These are phyloP conservation scores for Hemibagrus guttatus DNA, from an alignment of 2,797 vertebrate species.

Conservation along the genomic window DNA sequence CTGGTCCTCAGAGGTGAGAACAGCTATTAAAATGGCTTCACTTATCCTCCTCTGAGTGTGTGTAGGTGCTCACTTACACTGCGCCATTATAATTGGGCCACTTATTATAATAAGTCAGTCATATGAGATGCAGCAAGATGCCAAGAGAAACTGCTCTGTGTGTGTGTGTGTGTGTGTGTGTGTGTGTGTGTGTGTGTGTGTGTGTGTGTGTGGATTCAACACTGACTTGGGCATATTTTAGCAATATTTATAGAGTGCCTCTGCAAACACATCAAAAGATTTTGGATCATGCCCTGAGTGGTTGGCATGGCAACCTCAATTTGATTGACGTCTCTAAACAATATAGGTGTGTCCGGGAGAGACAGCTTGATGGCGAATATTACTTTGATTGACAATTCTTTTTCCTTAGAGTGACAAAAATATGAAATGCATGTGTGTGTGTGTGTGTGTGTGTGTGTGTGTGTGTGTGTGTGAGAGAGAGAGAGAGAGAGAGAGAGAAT, in stretches of 20 bases:
- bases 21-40: conserved; percentile 44
- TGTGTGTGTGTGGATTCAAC: background rate
- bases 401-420: background rate
- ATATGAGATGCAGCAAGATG: background rate
- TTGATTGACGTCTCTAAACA: conserved; percentile 26
- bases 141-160: conserved; percentile 4
- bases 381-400: conserved; percentile 16
- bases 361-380: conserved; percentile 29
- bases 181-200: background rate
- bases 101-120: conserved; percentile 23
- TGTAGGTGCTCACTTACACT: conserved; percentile 8
- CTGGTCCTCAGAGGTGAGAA: conserved; percentile 39
- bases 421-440: conserved; percentile 1
- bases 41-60: conserved; percentile 21
- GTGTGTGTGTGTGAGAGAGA: background rate
- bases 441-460: background rate
- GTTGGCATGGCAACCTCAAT: conserved; percentile 27
- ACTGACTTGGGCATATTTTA: too few relatives aligned
- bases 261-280: conserved; percentile 4
- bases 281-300: background rate
- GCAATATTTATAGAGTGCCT: conserved; percentile 5
- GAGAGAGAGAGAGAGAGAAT: background rate
- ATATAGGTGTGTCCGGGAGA: conserved; percentile 27
- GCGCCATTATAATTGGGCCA: conserved; percentile 21
- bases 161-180: conserved; percentile 4